Evolutionary conservation across 2,888 invertebrate genomes (phyloP), one percentile per base, ranked within the genome.

Genomic region (Arge pagana): DNA sequence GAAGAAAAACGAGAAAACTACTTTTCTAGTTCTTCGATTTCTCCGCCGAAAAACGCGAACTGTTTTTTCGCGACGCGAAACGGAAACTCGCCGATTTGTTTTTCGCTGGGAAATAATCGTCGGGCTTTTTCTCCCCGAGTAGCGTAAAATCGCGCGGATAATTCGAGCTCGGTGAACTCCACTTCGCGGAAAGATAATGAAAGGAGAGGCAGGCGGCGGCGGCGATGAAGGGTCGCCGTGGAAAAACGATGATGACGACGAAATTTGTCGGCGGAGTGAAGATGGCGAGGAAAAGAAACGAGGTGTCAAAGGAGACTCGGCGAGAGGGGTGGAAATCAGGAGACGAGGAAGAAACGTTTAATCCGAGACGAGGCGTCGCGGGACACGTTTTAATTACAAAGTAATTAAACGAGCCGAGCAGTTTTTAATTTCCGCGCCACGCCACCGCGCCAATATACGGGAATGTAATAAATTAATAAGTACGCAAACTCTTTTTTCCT

Each of bases 1-100:
- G 65, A 71, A 71, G 73, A 71, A 71, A 71, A 68, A 71, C 65
- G 62, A 56, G 58, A 59, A 62, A 62, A 65, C 57, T 54, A 60
- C 57, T 60, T 60, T 54, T 48, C 49, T 45, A 30, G 28, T 23
- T 23, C 26, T 3, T 30, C 19, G 6, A n/a, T 37, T 36, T 24
- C 18, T 33, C 24, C 15, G 11, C 15, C n/a, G 41, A 21, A 21
- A 40, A 50, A 21, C 3, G 5, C 26, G 31, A 18, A 11, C 11
- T 36, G 8, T 23, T 24, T 37, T 16, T 31, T 39, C 43, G 24
- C 35, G 41, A 36, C 36, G 41, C 23, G 45, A 50, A 45, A 37
- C 37, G 37, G 21, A 49, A 56, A 51, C 48, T 54, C 54, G 53
- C 31, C 35, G 42, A 40, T 41, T 26, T 39, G 54, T 49, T 52